These are phyloP conservation scores for Nomada fabriciana DNA, from an alignment of 2,888 invertebrate species.

Conservation along the genomic window DNA sequence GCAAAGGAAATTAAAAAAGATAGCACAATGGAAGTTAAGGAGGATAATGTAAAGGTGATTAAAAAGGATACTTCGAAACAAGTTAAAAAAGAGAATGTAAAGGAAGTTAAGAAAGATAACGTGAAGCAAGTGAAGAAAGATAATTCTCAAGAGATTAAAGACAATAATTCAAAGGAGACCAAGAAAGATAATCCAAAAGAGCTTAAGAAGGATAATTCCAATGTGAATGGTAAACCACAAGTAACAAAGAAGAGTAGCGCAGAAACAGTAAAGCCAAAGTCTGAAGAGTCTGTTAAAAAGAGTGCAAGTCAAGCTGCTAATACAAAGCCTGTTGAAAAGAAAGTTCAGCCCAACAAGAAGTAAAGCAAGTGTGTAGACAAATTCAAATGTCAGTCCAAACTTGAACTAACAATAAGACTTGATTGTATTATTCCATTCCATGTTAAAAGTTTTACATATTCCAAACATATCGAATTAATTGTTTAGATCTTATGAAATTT, in stretches of 20 bases:
- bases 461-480: conserved; percentile 46
- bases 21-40: neutral
- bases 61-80: neutral
- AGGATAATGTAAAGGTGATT: conserved; percentile 2
- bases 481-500: conserved; percentile 38
- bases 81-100: neutral
- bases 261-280: conserved; percentile 37
- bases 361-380: conserved; percentile 4
- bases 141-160: conserved; percentile 7
- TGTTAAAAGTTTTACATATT: conserved; percentile 41
- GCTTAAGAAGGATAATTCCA: conserved; percentile 53
- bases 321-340: conserved; percentile 33
- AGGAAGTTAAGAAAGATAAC: conserved; percentile 1
- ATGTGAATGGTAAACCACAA: conserved; percentile 38
- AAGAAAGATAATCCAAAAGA: conserved; percentile 41
- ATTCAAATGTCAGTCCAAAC: conserved; percentile 16
- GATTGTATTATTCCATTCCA: conserved; percentile 33
- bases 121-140: neutral
- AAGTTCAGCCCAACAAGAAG: conserved; percentile 31
- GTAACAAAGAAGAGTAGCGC: conserved; percentile 64
- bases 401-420: neutral
- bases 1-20: neutral
- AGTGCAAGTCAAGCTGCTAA: conserved; percentile 28
- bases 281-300: conserved; percentile 21
- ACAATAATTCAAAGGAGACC: conserved; percentile 23